Evolutionary conservation across 2,113 vertebrate genomes (phyloP).

Genomic region (Ceuthmochares aereus): DNA sequence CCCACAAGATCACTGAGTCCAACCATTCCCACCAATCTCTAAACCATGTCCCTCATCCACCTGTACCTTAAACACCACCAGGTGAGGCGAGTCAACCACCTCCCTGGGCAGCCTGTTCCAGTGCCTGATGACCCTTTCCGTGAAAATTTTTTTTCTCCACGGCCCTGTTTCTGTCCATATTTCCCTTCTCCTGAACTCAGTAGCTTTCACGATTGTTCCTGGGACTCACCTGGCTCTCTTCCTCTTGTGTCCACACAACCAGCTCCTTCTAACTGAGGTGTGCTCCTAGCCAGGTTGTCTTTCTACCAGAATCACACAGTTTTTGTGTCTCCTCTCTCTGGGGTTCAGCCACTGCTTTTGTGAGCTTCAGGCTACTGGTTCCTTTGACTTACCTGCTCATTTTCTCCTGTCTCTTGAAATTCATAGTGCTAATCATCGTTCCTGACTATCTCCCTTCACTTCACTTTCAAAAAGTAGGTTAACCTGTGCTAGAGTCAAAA

Average conservation of each 20-base stretch:
- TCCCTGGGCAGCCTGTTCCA: no score
- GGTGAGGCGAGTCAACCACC: no score
- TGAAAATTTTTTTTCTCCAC: no score
- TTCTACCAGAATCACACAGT: neutral
- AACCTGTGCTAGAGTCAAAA: neutral
- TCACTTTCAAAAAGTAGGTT: neutral
- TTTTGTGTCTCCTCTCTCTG: neutral
- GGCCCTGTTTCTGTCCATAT: neutral
- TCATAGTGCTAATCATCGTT: neutral
- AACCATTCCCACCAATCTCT: no score
- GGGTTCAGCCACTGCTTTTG: neutral
- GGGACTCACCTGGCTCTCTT: neutral
- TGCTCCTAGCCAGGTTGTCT: neutral
- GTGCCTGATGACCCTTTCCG: no score
- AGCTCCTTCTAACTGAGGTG: neutral
- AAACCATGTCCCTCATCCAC: no score
- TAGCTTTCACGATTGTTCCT: neutral
- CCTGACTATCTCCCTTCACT: neutral
- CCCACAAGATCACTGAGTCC: no score
- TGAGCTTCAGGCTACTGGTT: neutral
- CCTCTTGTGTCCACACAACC: neutral
- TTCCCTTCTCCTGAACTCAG: neutral
- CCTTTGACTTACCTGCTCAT: neutral
- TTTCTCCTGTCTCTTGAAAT: neutral
- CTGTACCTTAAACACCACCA: no score